phyloP scores from a whole-genome alignment of 2,113 vertebrate genomes.

The Progne subis region DNA sequence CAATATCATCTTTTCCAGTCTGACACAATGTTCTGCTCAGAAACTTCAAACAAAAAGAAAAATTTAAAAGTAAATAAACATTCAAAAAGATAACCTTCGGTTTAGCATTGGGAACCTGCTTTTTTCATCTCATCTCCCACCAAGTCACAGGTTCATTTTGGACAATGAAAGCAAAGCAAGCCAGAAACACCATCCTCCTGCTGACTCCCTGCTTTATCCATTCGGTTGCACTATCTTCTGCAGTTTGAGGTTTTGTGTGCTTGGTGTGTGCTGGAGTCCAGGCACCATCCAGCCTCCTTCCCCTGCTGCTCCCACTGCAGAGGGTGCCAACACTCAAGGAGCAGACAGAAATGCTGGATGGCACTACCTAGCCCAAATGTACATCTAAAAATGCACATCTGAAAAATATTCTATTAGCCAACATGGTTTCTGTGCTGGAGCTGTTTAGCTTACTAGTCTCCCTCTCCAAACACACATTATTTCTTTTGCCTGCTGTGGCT shows the following conservation, averaged over 20 bases:
- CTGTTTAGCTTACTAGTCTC: background rate
- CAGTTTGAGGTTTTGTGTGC: background rate
- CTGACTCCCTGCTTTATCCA: background rate
- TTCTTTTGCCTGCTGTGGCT: background rate
- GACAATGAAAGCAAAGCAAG: background rate
- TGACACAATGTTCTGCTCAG: background rate
- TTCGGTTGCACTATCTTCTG: background rate
- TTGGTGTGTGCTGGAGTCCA: background rate
- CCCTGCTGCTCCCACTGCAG: fast-evolving
- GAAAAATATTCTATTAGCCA: background rate
- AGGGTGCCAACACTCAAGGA: background rate
- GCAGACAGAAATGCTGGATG: background rate
- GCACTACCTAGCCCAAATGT: background rate
- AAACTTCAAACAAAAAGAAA: background rate
- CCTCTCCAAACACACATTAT: background rate
- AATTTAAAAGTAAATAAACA: background rate
- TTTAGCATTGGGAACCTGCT: background rate
- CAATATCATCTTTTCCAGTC: background rate
- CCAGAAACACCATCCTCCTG: background rate
- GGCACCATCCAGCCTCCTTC: background rate
- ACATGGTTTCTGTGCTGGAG: background rate
- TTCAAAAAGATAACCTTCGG: background rate
- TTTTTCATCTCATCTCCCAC: background rate
- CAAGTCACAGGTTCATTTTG: background rate
- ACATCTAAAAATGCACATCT: background rate